Evolutionary conservation across 2,113 vertebrate genomes (phyloP).

Genomic region (Crotalus horridus): DNA sequence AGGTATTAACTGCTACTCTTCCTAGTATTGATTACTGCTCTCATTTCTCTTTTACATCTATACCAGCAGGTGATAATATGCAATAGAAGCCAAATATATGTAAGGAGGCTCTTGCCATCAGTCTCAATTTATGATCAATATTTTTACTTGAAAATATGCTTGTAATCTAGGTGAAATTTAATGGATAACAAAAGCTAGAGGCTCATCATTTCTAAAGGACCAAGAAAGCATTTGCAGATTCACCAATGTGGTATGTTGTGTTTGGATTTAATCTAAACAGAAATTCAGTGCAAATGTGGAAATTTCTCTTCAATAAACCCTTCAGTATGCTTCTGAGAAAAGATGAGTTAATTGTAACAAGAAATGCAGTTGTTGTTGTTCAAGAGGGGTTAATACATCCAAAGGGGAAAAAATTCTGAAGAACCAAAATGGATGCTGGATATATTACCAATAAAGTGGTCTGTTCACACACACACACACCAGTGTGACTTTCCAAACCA

Average conservation of each 20-base stretch:
- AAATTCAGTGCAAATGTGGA: not conserved
- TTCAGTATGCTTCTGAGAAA: not conserved
- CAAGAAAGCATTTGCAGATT: not conserved
- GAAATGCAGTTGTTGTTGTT: not conserved
- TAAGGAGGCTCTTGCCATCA: not conserved
- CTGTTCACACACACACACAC: not conserved
- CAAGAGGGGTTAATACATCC: not conserved
- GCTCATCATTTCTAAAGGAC: not conserved
- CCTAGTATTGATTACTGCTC: not conserved
- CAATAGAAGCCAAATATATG: not conserved
- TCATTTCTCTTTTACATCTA: not conserved
- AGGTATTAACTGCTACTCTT: not conserved
- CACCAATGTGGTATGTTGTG: not conserved
- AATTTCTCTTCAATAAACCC: not conserved
- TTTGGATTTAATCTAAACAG: not conserved
- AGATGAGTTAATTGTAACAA: not conserved
- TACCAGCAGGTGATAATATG: not conserved
- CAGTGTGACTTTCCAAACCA: not conserved
- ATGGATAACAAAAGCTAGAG: not conserved
- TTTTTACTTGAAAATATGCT: not conserved
- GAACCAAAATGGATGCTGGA: not conserved
- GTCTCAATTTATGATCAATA: not conserved
- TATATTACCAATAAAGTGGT: not conserved
- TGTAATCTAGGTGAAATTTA: not conserved
- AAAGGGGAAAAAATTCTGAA: not conserved